A percentile compares a stretch with the other conserved stretches of the same genome.
These are phyloP conservation scores for Cettia cetti DNA, from an alignment of 2,113 vertebrate species.

Conservation along the genomic window DNA sequence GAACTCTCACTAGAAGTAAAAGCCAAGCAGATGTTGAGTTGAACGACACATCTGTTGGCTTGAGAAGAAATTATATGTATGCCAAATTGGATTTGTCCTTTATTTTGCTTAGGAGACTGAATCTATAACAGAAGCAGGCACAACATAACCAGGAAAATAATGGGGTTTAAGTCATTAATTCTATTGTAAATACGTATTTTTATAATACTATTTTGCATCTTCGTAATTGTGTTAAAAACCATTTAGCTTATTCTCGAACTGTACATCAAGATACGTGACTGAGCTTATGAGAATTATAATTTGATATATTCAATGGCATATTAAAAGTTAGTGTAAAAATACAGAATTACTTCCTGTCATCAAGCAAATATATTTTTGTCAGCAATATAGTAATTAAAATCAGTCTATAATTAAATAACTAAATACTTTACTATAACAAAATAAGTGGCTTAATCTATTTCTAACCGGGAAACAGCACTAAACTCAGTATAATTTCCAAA, in stretches of 20 bases:
- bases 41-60: slow-evolving; percentile 63
- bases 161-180: not conserved
- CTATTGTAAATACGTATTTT: not conserved
- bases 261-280: not conserved
- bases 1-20: slow-evolving; percentile 21
- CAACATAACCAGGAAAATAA: slow-evolving; percentile 34
- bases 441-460: slow-evolving; percentile 12
- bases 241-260: not conserved
- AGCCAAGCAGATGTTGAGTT: slow-evolving; percentile 60
- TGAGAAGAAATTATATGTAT: slow-evolving; percentile 33
- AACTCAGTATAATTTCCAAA: not conserved
- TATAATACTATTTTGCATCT: not conserved
- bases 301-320: not conserved
- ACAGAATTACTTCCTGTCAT: not conserved
- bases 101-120: slow-evolving; percentile 38
- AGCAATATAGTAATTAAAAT: slow-evolving; percentile 32
- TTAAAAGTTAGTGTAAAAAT: not conserved
- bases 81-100: slow-evolving; percentile 37
- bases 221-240: not conserved
- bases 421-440: slow-evolving; percentile 1
- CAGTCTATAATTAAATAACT: slow-evolving; percentile 26
- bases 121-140: slow-evolving; percentile 11
- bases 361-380: not conserved
- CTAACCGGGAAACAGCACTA: not conserved
- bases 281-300: not conserved